Evolutionary conservation across 2,113 vertebrate species (phyloP).

Genomic region (Ammospiza caudacuta): DNA sequence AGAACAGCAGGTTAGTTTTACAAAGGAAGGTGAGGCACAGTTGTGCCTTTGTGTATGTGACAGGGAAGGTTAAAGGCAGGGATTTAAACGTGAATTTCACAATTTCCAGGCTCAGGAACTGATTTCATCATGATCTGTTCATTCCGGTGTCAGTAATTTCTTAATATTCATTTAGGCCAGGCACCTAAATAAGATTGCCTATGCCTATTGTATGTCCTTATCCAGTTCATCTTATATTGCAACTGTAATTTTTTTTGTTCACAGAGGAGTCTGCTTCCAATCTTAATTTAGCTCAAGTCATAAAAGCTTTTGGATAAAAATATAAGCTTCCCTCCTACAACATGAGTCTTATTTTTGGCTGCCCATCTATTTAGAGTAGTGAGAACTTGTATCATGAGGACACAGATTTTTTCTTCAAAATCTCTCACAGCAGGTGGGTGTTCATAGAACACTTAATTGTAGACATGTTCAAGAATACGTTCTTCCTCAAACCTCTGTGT

Average conservation of each 20-base stretch:
- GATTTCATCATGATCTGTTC: neutral
- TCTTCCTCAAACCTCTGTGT: neutral
- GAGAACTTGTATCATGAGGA: neutral
- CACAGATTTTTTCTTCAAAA: neutral
- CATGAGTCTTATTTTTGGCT: neutral
- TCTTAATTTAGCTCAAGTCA: conserved; percentile 24
- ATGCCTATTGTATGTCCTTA: neutral
- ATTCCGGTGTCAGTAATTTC: neutral
- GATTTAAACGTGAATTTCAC: neutral
- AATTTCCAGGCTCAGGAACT: neutral
- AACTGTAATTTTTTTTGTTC: conserved; percentile 9
- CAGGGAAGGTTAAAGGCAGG: conserved; percentile 20
- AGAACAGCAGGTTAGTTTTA: conserved; percentile 17
- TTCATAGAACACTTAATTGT: conserved; percentile 39
- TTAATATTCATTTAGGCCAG: neutral
- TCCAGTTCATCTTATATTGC: neutral
- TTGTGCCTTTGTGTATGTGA: neutral
- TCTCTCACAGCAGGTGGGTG: neutral
- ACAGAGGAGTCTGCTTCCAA: neutral
- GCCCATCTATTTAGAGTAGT: conserved; percentile 17
- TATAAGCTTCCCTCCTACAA: neutral
- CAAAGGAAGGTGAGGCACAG: neutral
- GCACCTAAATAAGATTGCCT: neutral
- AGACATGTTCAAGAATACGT: conserved; percentile 23
- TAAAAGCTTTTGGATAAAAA: conserved; percentile 34